phyloP scores from a whole-genome alignment of 2,888 invertebrate genomes.

The Dasysyrphus albostriatus region DNA sequence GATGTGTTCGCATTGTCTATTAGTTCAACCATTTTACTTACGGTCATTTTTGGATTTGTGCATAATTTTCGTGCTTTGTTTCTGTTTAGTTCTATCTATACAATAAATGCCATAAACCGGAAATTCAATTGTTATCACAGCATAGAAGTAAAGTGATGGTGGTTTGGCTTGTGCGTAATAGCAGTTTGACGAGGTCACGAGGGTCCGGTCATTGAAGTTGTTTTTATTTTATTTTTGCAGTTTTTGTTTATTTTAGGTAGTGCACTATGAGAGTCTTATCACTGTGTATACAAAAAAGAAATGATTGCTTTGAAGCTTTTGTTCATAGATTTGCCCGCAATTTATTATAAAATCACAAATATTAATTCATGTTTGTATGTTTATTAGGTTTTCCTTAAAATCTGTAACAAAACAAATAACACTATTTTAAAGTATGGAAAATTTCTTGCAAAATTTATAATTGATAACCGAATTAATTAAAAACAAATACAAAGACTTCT shows the following conservation, averaged over 20 bases:
- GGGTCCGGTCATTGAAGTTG: constrained; percentile 41
- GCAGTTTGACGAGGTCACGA: constrained; percentile 43
- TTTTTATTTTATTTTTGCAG: constrained; percentile 52
- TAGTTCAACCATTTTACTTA: constrained; percentile 12
- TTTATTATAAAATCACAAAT: neutral
- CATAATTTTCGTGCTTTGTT: constrained; percentile 54
- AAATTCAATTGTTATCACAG: constrained; percentile 64
- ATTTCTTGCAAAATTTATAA: neutral
- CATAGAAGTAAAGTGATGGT: constrained; percentile 41
- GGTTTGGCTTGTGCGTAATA: constrained; percentile 56
- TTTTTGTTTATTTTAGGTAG: constrained; percentile 7
- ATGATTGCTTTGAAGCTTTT: constrained; percentile 12
- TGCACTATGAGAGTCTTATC: constrained; percentile 8
- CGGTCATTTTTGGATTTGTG: constrained; percentile 45
- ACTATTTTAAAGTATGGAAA: neutral
- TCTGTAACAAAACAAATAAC: neutral
- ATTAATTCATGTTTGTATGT: neutral
- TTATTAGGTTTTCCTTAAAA: neutral
- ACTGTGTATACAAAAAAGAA: neutral
- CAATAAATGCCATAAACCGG: constrained; percentile 51
- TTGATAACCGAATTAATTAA: neutral
- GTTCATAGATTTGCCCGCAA: neutral
- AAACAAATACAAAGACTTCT: neutral
- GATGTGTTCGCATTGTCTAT: constrained; percentile 21
- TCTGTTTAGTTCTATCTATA: neutral